Base-by-base conservation (phyloP, 2,888 invertebrate genomes). In the Trypoxylon attenuatum region DNA sequence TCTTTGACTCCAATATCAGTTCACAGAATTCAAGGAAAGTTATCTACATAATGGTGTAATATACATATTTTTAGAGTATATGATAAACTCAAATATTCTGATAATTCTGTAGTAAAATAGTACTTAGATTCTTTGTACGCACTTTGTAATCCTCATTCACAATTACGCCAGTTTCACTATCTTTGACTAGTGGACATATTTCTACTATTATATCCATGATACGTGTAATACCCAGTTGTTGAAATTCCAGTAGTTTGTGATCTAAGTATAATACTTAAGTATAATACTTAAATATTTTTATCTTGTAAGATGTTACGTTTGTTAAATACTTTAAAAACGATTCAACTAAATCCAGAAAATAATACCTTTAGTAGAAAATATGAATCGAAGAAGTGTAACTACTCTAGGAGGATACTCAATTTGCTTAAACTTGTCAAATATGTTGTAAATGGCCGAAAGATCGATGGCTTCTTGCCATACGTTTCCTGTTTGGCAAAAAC, bases 21-120 rank as follows among this genome's bases (percentile, higher is more conserved):
- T 91, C 90, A 70, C 90, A 91, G 83, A 91, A 91, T 83, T 91
- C 91, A 23, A 89, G 88, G 82, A 91, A 91, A 0, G 89, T 89
- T 39, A 91, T 79, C 81, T 80, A 16, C 27, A 10, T 8, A 4
- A 23, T 8, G 23, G 6, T 4, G 46, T 54, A 46, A 46, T 46
- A 33, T 15, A 54, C 22, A 10, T 46, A 25, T 50, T 13, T 47
- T 18, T 19, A 33, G 43, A 42, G 29, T 61, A 51, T 29, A 15
- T 22, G 33, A n/a, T 25, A 22, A 5, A 5, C n/a, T 15, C 8
- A 19, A 13, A 18, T 45, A 5, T n/a, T 22, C 5, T 15, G 16
- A 42, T 6, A 38, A 23, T 25, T 27, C 18, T 1, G 6, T 46
- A 16, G 25, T 18, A 42, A 25, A 6, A 4, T 13, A 21, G 1